Conservation (phyloP, 2,797 vertebrate species). For the Urophycis tenuis region DNA sequence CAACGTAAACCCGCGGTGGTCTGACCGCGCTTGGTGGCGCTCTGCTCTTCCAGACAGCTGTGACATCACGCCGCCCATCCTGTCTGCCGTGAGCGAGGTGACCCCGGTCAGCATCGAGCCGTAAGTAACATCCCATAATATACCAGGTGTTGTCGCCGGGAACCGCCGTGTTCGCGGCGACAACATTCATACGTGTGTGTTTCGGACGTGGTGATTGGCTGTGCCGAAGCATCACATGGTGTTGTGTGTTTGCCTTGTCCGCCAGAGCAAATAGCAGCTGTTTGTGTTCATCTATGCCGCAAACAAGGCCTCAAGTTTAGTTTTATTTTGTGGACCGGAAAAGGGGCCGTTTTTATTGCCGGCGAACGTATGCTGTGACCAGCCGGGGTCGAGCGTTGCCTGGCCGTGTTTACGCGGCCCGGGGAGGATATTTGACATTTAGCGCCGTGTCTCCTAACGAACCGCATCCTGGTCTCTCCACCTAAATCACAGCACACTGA, state of each 20-base stretch:
- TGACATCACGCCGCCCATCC: conserved; percentile 90
- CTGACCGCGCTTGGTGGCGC: conserved; percentile 16
- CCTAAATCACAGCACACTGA: neutral
- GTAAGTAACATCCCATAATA: conserved; percentile 74
- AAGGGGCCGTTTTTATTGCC: neutral
- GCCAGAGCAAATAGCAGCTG: too few relatives aligned
- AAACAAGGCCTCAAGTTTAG: too few relatives aligned
- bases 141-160: conserved; percentile 3
- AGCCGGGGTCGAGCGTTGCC: neutral
- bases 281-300: too few relatives aligned
- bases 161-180: too few relatives aligned
- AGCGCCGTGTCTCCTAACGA: conserved; percentile 5
- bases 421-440: conserved; percentile 1
- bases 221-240: too few relatives aligned
- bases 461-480: neutral
- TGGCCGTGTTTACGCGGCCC: neutral
- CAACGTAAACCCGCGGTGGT: too few relatives aligned
- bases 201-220: too few relatives aligned
- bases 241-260: too few relatives aligned
- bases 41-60: conserved; percentile 75
- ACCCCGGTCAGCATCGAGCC: conserved; percentile 97
- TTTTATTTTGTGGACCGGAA: neutral
- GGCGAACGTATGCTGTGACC: too few relatives aligned
- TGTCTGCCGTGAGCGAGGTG: conserved; percentile 85
- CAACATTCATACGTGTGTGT: too few relatives aligned